phyloP scores from a whole-genome alignment of 2,888 invertebrate genomes.

The Imbricaverruca yamaguchii region DNA sequence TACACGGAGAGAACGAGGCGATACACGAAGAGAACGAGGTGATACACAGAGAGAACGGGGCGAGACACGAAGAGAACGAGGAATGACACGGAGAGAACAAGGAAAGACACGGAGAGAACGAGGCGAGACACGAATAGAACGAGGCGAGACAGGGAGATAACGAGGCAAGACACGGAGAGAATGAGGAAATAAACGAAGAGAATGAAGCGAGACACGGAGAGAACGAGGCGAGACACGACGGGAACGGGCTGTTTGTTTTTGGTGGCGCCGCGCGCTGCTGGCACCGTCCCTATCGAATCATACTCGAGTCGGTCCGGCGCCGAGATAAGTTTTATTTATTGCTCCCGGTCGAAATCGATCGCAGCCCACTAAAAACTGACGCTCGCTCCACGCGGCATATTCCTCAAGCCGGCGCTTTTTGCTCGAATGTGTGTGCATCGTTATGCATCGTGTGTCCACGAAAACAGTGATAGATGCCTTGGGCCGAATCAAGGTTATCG shows the following conservation, averaged over 20 bases:
- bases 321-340: conserved; percentile 16
- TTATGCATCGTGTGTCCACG: not conserved
- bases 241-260: not conserved
- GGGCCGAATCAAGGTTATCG: conserved; percentile 1
- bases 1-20: too few species aligned
- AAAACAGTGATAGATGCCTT: not conserved
- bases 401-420: not conserved
- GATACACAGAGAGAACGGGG: too few species aligned
- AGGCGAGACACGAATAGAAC: too few species aligned
- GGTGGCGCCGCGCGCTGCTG: not conserved
- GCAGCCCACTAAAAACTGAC: not conserved
- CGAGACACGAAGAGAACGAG: too few species aligned
- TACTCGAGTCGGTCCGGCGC: not conserved
- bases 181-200: too few species aligned
- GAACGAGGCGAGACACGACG: too few species aligned
- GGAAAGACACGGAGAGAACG: too few species aligned
- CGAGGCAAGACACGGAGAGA: too few species aligned
- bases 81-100: too few species aligned
- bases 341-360: conserved; percentile 6
- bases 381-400: not conserved
- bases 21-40: too few species aligned
- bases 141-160: too few species aligned
- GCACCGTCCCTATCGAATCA: not conserved
- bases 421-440: not conserved
- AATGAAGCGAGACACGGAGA: too few species aligned